These are phyloP conservation scores for Reinhardtius hippoglossoides DNA, from an alignment of 2,113 vertebrate genomes.

Conservation along the genomic window DNA sequence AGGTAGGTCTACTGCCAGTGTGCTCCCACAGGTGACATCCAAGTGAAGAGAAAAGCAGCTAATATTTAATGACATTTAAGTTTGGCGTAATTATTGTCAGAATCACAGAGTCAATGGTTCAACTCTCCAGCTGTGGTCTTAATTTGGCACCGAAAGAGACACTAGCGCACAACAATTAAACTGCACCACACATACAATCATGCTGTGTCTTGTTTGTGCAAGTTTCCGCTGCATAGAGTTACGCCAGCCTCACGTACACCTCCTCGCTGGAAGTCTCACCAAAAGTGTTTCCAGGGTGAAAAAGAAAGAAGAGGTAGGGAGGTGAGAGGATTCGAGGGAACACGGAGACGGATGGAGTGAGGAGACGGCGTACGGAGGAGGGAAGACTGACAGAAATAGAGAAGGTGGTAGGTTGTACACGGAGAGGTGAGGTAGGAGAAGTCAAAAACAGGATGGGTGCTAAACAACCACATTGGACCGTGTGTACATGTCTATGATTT, in stretches of 20 bases:
- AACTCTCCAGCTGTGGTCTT: background rate
- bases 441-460: too few species aligned
- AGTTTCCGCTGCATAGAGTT: background rate
- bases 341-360: constrained; percentile 9
- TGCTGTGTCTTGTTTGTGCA: background rate
- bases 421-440: too few species aligned
- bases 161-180: background rate
- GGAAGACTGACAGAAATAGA: too few species aligned
- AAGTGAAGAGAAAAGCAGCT: too few species aligned
- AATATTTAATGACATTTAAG: too few species aligned
- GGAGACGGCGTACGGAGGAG: background rate
- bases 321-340: constrained; percentile 27
- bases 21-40: background rate
- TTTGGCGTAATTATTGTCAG: too few species aligned
- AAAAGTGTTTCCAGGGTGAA: constrained; percentile 23
- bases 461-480: background rate
- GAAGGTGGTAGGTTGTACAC: too few species aligned
- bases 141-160: background rate
- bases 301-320: background rate
- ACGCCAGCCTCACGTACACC: constrained; percentile 7
- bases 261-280: constrained; percentile 18
- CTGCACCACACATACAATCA: background rate
- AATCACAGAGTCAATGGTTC: too few species aligned
- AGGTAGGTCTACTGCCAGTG: background rate
- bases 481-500: background rate